A percentile compares a stretch with the other conserved stretches of the same genome.
These are phyloP conservation scores for Silvanus unidentatus DNA, from an alignment of 2,888 invertebrate genomes.

Conservation along the genomic window DNA sequence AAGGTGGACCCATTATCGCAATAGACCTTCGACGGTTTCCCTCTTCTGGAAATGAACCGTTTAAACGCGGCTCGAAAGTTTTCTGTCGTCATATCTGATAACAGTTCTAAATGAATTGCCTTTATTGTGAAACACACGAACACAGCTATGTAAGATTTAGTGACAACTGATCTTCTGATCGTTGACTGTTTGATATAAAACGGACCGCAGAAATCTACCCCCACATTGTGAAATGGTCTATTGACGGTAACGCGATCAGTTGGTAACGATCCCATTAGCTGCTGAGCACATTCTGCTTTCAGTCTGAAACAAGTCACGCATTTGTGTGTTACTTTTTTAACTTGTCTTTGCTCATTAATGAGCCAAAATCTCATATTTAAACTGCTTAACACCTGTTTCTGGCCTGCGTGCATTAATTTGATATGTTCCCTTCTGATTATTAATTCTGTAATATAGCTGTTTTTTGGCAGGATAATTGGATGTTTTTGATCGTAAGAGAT, in stretches of 20 bases:
- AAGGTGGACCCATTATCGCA: slow-evolving; percentile 10
- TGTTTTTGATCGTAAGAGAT: slow-evolving; percentile 8
- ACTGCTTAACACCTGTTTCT: slow-evolving; percentile 4
- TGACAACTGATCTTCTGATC: slow-evolving; percentile 1
- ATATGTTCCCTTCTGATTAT: slow-evolving; percentile 9
- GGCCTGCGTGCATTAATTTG: slow-evolving; percentile 9
- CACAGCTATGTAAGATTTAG: background rate
- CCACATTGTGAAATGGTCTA: slow-evolving; percentile 10
- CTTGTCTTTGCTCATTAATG: slow-evolving; percentile 6
- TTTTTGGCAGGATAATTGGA: slow-evolving; percentile 9
- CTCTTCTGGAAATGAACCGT: slow-evolving; percentile 8
- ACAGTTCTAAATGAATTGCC: slow-evolving; percentile 7
- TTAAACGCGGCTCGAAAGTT: slow-evolving; percentile 5
- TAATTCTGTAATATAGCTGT: slow-evolving; percentile 5
- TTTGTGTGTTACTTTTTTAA: slow-evolving; percentile 11
- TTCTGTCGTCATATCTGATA: slow-evolving; percentile 8
- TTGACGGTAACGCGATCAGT: slow-evolving; percentile 2
- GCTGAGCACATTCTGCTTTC: slow-evolving; percentile 2
- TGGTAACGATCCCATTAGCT: slow-evolving; percentile 10
- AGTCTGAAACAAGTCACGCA: slow-evolving; percentile 11
- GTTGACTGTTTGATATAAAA: background rate
- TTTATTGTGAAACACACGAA: slow-evolving; percentile 4
- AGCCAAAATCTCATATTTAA: slow-evolving; percentile 5
- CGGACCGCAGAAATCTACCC: slow-evolving; percentile 4
- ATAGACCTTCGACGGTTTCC: slow-evolving; percentile 5